Percentiles rank a stretch among this genome's conserved stretches.
phyloP scores from a whole-genome alignment of 2,888 invertebrate genomes.

The Leuctra nigra region DNA sequence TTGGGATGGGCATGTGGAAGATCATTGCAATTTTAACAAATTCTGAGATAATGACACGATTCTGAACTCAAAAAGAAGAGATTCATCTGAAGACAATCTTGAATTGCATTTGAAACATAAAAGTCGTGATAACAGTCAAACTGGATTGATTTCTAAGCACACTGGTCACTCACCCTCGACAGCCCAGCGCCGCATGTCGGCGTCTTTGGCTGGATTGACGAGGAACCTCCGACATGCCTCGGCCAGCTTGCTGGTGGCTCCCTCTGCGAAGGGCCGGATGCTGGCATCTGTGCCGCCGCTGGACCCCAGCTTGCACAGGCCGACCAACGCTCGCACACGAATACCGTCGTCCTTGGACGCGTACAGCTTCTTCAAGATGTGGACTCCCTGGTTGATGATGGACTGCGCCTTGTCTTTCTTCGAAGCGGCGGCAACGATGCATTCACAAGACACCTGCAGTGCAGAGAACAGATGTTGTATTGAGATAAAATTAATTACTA shows the following conservation, averaged over 20 bases:
- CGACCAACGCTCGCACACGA: constrained; percentile 81
- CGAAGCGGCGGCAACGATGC: constrained; percentile 91
- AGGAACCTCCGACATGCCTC: constrained; percentile 90
- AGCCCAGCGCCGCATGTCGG: constrained; percentile 90
- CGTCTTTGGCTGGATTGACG: constrained; percentile 78
- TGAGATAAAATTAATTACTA: too few species aligned
- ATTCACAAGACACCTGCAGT: constrained; percentile 64
- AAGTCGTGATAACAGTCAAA: neutral
- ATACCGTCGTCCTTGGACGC: constrained; percentile 85
- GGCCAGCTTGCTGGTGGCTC: constrained; percentile 84
- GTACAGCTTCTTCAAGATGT: constrained; percentile 90
- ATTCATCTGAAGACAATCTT: too few species aligned
- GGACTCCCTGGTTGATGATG: constrained; percentile 81
- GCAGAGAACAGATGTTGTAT: neutral
- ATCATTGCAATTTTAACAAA: too few species aligned
- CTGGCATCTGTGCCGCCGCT: constrained; percentile 94
- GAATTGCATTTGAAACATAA: neutral
- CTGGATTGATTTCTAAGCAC: neutral
- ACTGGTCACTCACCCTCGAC: too few species aligned
- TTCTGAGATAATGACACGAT: too few species aligned
- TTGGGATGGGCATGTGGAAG: too few species aligned
- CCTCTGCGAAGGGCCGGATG: constrained; percentile 91
- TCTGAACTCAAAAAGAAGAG: too few species aligned
- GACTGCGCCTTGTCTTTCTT: constrained; percentile 95
- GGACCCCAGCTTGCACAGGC: constrained; percentile 92